Percentiles rank a stretch among this genome's conserved stretches.
These are phyloP conservation scores for Galerucella nymphaeae DNA, from an alignment of 2,888 invertebrate genomes.

Conservation along the genomic window DNA sequence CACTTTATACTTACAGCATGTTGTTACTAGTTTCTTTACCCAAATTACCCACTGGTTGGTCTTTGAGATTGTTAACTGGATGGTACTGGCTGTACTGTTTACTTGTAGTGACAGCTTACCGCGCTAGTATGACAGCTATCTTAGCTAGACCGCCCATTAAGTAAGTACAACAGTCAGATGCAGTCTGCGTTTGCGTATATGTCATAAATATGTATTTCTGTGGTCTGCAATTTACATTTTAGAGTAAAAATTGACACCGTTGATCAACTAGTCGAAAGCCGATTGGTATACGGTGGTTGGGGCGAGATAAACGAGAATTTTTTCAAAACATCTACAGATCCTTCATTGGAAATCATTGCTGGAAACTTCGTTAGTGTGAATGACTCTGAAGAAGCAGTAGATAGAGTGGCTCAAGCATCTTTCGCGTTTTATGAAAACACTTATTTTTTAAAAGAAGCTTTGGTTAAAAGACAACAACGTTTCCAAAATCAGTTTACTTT, in stretches of 20 bases:
- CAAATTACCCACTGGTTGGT: constrained; percentile 82
- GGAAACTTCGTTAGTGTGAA: constrained; percentile 73
- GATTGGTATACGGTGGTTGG: constrained; percentile 78
- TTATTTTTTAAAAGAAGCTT: constrained; percentile 75
- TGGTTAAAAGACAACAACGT: constrained; percentile 69
- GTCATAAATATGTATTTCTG: too few species aligned
- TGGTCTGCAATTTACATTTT: constrained; percentile 36
- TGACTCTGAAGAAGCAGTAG: constrained; percentile 73
- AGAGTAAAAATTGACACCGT: constrained; percentile 85
- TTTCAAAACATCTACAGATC: constrained; percentile 77
- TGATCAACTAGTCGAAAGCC: constrained; percentile 74
- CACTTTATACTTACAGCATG: constrained; percentile 86
- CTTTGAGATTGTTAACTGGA: constrained; percentile 82
- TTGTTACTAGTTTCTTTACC: constrained; percentile 82
- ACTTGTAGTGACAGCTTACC: constrained; percentile 81
- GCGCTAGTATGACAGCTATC: constrained; percentile 87
- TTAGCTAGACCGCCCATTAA: constrained; percentile 81
- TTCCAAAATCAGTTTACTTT: constrained; percentile 38
- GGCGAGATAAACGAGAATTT: constrained; percentile 77
- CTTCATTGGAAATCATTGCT: constrained; percentile 74
- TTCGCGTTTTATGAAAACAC: constrained; percentile 86
- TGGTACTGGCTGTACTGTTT: constrained; percentile 91
- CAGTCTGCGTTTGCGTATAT: too few species aligned
- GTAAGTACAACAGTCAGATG: constrained; percentile 59
- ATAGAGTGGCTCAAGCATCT: constrained; percentile 75